These are phyloP conservation scores for Diplazon laetatorius DNA, from an alignment of 2,888 invertebrate genomes.

Conservation along the genomic window DNA sequence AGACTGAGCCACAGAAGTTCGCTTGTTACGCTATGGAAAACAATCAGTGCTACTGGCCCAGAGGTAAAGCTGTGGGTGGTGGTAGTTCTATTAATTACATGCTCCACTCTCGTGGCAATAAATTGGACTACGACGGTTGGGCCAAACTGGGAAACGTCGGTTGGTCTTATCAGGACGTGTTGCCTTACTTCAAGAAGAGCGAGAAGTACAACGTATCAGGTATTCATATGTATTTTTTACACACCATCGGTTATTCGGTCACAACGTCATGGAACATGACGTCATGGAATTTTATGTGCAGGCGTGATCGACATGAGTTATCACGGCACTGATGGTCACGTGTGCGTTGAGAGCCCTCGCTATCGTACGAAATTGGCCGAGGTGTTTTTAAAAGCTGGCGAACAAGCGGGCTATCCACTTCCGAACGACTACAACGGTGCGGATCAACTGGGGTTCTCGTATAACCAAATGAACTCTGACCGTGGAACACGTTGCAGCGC, in stretches of 20 bases:
- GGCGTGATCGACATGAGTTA: slow-evolving; percentile 84
- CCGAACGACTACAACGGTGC: slow-evolving; percentile 81
- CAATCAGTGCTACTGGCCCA: slow-evolving; percentile 89
- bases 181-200: slow-evolving; percentile 63
- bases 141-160: slow-evolving; percentile 62
- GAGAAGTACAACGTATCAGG: slow-evolving; percentile 61
- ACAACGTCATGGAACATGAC: too few species aligned
- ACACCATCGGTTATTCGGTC: too few species aligned
- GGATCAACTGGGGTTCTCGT: slow-evolving; percentile 83
- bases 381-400: slow-evolving; percentile 79
- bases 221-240: too few species aligned
- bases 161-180: slow-evolving; percentile 62
- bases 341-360: slow-evolving; percentile 80
- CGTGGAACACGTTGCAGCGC: slow-evolving; percentile 84
- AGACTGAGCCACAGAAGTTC: slow-evolving; percentile 86
- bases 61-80: slow-evolving; percentile 81
- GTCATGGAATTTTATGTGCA: too few species aligned
- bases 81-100: slow-evolving; percentile 78
- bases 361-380: slow-evolving; percentile 78
- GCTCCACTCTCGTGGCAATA: slow-evolving; percentile 75
- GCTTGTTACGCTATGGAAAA: slow-evolving; percentile 88
- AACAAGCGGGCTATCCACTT: slow-evolving; percentile 78
- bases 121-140: slow-evolving; percentile 65
- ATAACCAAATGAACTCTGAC: slow-evolving; percentile 83
- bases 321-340: slow-evolving; percentile 79